A percentile compares a stretch with the other conserved stretches of the same genome.
Evolutionary conservation across 1,140 invertebrate genomes (phyloP).

Genomic region (Neotoxoptera formosana): DNA sequence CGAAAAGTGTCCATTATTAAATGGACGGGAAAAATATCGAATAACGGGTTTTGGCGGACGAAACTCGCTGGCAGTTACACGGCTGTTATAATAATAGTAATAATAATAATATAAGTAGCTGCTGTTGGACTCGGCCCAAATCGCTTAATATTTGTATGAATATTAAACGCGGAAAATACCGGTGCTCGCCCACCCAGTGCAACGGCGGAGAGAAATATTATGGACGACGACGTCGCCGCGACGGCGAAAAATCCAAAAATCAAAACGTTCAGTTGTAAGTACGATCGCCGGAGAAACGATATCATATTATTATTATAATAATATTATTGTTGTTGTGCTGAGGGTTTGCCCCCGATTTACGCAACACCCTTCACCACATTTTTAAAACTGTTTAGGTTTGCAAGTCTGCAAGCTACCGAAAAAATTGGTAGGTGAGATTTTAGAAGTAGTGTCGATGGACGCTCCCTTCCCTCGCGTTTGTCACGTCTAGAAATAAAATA

Average conservation of each 20-base stretch:
- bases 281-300: neutral
- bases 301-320: neutral
- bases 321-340: no score
- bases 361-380: no score
- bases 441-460: no score
- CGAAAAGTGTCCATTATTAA: slow-evolving; percentile 11
- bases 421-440: no score
- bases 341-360: no score
- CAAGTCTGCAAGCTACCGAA: no score
- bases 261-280: neutral
- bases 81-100: neutral
- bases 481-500: no score
- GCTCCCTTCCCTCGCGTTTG: no score
- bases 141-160: neutral
- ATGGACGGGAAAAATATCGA: neutral
- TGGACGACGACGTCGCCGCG: neutral
- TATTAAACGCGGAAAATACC: slow-evolving; percentile 17
- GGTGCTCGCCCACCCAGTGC: neutral
- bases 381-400: no score
- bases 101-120: neutral
- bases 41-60: slow-evolving; percentile 41
- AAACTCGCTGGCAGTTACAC: slow-evolving; percentile 14
- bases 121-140: slow-evolving; percentile 6
- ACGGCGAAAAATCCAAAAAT: neutral
- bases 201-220: neutral